Percentiles rank a stretch among this genome's conserved stretches.
Evolutionary conservation across 2,797 vertebrate genomes (phyloP).

Genomic region (Galago senegalensis): DNA sequence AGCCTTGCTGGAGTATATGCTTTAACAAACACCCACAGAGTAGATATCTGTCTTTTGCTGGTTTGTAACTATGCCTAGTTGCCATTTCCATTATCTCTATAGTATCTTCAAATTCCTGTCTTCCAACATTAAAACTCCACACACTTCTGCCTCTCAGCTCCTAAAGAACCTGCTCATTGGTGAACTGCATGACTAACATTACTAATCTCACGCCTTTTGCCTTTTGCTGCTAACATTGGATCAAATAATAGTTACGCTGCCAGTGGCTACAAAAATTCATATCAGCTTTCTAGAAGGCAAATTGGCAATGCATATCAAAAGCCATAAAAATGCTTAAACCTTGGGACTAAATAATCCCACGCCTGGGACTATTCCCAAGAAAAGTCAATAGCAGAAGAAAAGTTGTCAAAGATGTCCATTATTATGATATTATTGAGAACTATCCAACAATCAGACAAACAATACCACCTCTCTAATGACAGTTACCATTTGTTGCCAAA

Average conservation of each 20-base stretch:
- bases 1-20: neutral
- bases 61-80: neutral
- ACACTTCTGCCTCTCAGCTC: neutral
- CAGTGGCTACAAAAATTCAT: neutral
- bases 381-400: neutral
- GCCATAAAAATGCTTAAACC: neutral
- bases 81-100: neutral
- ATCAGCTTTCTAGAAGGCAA: constrained; percentile 50
- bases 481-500: neutral
- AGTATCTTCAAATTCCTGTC: neutral
- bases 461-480: neutral
- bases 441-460: neutral
- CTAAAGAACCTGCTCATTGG: neutral
- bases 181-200: neutral
- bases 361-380: neutral
- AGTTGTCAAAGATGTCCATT: neutral
- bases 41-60: neutral
- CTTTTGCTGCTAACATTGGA: constrained; percentile 11
- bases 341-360: neutral
- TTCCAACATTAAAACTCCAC: neutral
- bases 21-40: neutral
- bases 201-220: neutral
- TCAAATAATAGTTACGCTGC: neutral
- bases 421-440: neutral
- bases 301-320: neutral